These are phyloP conservation scores for Paramormyrops hopkinsi DNA, from an alignment of 2,797 vertebrate genomes.

Conservation along the genomic window DNA sequence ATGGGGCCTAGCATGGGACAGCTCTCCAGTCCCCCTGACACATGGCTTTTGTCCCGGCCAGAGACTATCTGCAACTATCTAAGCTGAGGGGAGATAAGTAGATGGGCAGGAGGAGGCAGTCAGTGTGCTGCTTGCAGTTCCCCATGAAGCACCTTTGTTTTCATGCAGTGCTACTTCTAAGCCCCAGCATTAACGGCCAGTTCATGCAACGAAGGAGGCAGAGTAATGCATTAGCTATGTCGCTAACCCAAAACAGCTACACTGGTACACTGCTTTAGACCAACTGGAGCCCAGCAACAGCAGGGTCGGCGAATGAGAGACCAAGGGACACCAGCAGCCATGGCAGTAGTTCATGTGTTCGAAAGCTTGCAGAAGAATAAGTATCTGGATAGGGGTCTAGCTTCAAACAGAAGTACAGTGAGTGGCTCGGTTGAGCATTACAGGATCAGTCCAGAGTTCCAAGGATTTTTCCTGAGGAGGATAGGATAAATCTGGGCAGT, in stretches of 20 bases:
- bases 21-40: constrained; percentile 43
- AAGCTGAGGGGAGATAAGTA: constrained; percentile 47
- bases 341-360: neutral
- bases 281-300: neutral
- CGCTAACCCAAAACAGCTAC: neutral
- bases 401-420: neutral
- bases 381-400: no score
- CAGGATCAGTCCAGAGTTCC: neutral
- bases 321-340: neutral
- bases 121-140: constrained; percentile 45
- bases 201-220: neutral
- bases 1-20: constrained; percentile 50
- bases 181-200: neutral
- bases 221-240: neutral
- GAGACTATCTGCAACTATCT: constrained; percentile 55
- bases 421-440: neutral
- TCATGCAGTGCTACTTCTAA: neutral
- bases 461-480: neutral
- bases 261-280: neutral
- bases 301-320: neutral
- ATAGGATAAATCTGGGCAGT: neutral
- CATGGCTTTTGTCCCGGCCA: constrained; percentile 46
- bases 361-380: neutral
- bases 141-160: constrained; percentile 56
- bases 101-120: constrained; percentile 32